Base-by-base conservation (phyloP, 1,140 invertebrate species). In the Plutomurus gul region DNA sequence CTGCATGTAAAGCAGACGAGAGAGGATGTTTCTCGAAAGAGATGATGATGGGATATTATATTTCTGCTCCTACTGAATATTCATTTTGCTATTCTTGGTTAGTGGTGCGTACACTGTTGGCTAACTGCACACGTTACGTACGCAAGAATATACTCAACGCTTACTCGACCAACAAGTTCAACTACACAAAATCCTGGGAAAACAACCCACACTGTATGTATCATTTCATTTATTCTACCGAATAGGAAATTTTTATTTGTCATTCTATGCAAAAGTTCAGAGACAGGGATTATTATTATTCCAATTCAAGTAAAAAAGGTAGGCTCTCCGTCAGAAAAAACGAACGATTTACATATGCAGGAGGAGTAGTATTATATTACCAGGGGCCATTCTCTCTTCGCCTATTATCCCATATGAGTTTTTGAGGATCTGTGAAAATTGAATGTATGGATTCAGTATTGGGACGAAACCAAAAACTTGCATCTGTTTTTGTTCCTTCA, bases 351-450 rank as follows among this genome's bases (percentile, higher is more conserved):
- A 77, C 75, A 81, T 77, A 73, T 79, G 73, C 43, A 22, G 71
- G 77, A 73, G 37, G 73, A 76, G 73, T 75, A 70, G 78, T 70
- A 80, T 76, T 76, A 56, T 76, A 72, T 72, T 76, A 47, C 74
- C 56, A 40, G 46, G 43, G 60, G 60, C 75, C 47, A 73, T 74
- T 81, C 79, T 77, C 27, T 40, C 39, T 56, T 46, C 22, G 77
- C 22, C 39, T 25, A 81, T 80, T 78, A 74, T 78, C 43, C 73
- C 65, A 49, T 76, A 80, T 76, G 78, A 80, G 78, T 71, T 80
- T 80, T 80, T 80, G 78, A 80, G 78, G 78, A 80, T 80, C 78
- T 76, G 78, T 76, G 74, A 46, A 80, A 79, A 80, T 80, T 80
- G 78, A 76, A 76, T 76, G 40, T 40, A 76, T 65, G 56, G 56